phyloP scores from a whole-genome alignment of 2,797 vertebrate species.

The Myotis pilosus region DNA sequence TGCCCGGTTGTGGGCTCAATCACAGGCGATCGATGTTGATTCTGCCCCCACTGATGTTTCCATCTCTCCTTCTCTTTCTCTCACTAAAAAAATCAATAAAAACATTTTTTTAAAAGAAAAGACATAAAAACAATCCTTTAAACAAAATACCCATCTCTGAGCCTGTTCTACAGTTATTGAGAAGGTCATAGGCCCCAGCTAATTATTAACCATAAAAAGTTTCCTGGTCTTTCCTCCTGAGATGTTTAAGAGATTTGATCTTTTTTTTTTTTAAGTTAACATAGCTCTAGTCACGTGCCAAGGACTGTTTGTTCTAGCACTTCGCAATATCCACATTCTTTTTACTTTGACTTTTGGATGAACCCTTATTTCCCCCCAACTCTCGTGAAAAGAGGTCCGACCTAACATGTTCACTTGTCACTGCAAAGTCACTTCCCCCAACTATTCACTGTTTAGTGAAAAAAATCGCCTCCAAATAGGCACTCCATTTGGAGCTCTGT shows the following conservation, averaged over 20 bases:
- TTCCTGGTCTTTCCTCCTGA: neutral
- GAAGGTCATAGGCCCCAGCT: neutral
- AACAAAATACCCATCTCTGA: neutral
- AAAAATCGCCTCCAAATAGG: neutral
- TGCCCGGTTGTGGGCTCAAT: neutral
- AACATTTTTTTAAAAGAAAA: too few species aligned
- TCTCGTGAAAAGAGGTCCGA: neutral
- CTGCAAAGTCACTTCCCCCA: neutral
- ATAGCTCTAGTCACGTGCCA: neutral
- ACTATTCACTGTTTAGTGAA: neutral
- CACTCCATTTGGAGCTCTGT: neutral
- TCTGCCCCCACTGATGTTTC: too few species aligned
- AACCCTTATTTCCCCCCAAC: neutral
- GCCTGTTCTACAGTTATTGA: neutral
- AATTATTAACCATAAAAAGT: neutral
- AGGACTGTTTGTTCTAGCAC: neutral
- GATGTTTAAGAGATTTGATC: neutral
- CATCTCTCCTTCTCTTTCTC: too few species aligned
- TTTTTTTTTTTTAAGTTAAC: neutral
- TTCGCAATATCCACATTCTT: neutral
- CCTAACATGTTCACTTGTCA: neutral
- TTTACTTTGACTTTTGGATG: neutral
- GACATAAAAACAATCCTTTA: neutral
- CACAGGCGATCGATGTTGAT: too few species aligned
- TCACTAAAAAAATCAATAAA: too few species aligned